Conservation (phyloP, 2,888 invertebrate species). For the Lasioglossum figueresi region DNA sequence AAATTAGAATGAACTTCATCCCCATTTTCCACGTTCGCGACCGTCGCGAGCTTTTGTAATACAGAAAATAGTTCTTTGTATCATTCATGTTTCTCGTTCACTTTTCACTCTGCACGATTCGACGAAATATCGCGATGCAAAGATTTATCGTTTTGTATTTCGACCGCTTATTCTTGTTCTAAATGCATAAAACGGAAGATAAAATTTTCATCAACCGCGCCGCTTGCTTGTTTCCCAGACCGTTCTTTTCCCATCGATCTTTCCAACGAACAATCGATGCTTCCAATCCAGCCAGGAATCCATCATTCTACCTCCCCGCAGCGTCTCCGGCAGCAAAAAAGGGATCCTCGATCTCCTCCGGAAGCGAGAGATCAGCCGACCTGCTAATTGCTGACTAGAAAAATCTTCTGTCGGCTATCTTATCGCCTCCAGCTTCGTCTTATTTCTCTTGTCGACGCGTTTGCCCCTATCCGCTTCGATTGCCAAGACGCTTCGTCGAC, state of each 20-base stretch:
- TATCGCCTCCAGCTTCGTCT: slow-evolving; percentile 25
- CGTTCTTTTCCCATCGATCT: slow-evolving; percentile 13
- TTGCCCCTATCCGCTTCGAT: neutral
- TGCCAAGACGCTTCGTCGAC: slow-evolving; percentile 3
- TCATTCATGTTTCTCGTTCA: neutral
- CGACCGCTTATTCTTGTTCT: neutral
- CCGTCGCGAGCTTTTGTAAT: neutral
- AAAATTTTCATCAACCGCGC: neutral
- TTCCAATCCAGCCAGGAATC: slow-evolving; percentile 6
- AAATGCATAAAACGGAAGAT: neutral
- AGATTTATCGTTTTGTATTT: neutral
- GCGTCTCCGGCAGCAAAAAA: slow-evolving; percentile 1
- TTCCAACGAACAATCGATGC: slow-evolving; percentile 20
- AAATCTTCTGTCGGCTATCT: slow-evolving; percentile 34
- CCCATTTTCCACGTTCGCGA: neutral
- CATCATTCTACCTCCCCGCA: neutral
- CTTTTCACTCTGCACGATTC: neutral
- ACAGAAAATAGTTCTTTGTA: neutral
- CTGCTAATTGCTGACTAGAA: slow-evolving; percentile 62
- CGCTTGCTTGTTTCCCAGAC: neutral
- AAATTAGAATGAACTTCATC: slow-evolving; percentile 11
- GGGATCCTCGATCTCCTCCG: slow-evolving; percentile 24
- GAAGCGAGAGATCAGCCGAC: slow-evolving; percentile 58
- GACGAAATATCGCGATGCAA: no score
- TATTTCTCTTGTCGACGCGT: slow-evolving; percentile 20